Base-by-base conservation (phyloP, 2,888 invertebrate species). In the Hirtodrosophila duncani region DNA sequence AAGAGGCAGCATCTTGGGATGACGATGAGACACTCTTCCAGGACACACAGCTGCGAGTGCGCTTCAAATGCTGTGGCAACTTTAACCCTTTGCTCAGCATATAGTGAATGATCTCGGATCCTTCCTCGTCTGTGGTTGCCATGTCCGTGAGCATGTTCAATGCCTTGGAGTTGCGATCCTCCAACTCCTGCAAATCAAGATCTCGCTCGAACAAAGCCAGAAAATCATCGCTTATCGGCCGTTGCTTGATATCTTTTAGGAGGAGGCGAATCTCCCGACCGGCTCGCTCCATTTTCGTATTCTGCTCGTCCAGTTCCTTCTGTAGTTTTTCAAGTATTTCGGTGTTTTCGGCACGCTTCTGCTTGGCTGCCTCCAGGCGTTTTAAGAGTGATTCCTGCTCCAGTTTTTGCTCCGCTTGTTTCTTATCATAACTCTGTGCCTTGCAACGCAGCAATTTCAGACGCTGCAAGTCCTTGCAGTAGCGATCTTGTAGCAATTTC, bases 101-200 rank as follows among this genome's bases (percentile, higher is more conserved):
- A 20, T 77, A 61, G 14, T 77, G 67, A 1, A 85, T 74, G 6
- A 86, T 80, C 14, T 83, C 68, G 1, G 85, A 79, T 0, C 83
- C 84, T 33, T 85, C 56, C 6, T 71, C 75, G 11, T 75, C 60
- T 6, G 53, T 72, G 14, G 83, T 82, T 1, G 86, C 84, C 60
- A 91, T 86, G 71, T 91, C 90, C 0, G 88, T 84, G 7, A 92
- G 77, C 33, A 89, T 87, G 65, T 91, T 89, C 2, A 91, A 77
- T 0, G 88, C 89, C 33, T 86, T 84, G 13, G 87, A 87, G 71
- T 91, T 92, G 9, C 89, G 88, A 52, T 90, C 89, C 74, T 89
- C 88, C n/a, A 91, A 67, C 66, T 91, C 90, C 10, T 89, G 88
- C 6, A 90, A 83, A 36, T 88, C 87, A 16, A 91, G 86, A 57